Evolutionary conservation across 2,113 vertebrate species (phyloP).

Genomic region (Boulengeromyrus knoepffleri): DNA sequence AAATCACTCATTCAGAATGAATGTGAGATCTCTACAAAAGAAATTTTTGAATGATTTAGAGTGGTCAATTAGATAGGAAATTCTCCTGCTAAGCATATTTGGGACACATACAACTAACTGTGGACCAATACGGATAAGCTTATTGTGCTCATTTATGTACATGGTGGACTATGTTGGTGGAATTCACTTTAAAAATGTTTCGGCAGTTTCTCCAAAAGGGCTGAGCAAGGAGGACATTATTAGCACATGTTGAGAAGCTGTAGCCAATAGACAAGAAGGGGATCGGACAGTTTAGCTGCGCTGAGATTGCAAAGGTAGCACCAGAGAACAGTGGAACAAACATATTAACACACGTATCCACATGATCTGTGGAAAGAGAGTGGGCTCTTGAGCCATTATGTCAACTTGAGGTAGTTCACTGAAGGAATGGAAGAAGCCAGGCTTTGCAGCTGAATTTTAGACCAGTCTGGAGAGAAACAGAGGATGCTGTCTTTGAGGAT

Average conservation of each 20-base stretch:
- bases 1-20: not conserved
- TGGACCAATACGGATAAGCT: not conserved
- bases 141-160: conserved; percentile 33
- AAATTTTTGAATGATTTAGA: not conserved
- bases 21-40: not conserved
- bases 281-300: not conserved
- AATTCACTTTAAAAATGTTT: conserved; percentile 46
- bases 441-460: not conserved
- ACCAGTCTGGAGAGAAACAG: not conserved
- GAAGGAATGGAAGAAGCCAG: not conserved
- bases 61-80: not conserved
- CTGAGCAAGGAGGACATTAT: conserved; percentile 17
- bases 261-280: conserved; percentile 14
- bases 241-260: conserved; percentile 32
- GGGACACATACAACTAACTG: not conserved
- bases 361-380: not conserved
- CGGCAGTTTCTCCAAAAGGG: conserved; percentile 27
- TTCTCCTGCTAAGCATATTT: not conserved
- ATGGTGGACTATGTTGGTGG: conserved; percentile 20
- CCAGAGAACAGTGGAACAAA: not conserved
- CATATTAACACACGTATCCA: not conserved
- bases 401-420: not conserved
- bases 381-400: not conserved
- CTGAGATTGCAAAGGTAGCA: not conserved
- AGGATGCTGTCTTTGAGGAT: not conserved